A percentile compares a stretch with the other conserved stretches of the same genome.
Evolutionary conservation across 2,888 invertebrate species (phyloP).

Genomic region (Clunio marinus): DNA sequence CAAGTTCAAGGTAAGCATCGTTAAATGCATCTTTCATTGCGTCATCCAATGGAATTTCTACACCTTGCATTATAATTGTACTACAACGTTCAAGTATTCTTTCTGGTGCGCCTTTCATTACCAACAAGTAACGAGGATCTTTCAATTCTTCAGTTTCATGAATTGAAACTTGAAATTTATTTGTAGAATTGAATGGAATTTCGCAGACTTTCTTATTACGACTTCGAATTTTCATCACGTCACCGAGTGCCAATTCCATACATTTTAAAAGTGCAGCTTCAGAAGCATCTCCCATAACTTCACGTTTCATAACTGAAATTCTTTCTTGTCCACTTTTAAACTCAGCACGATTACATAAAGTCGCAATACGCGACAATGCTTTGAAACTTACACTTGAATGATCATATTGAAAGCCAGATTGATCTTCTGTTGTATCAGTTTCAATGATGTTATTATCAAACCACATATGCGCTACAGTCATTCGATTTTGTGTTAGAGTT

Average conservation of each 20-base stretch:
- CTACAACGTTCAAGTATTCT: conserved; percentile 87
- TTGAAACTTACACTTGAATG: conserved; percentile 76
- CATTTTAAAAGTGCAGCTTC: conserved; percentile 91
- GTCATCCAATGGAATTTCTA: conserved; percentile 85
- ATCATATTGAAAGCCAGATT: conserved; percentile 92
- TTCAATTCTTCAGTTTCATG: conserved; percentile 91
- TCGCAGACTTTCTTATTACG: conserved; percentile 86
- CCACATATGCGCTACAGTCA: conserved; percentile 99
- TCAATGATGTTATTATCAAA: conserved; percentile 98
- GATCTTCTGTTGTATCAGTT: conserved; percentile 98
- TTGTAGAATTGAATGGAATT: conserved; percentile 92
- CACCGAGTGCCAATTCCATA: conserved; percentile 86
- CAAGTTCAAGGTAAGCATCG: conserved; percentile 85
- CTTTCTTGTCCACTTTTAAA: conserved; percentile 94
- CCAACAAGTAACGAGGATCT: conserved; percentile 82
- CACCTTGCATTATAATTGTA: conserved; percentile 88
- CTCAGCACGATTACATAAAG: conserved; percentile 97
- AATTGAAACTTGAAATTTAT: conserved; percentile 91
- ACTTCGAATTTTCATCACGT: conserved; percentile 76
- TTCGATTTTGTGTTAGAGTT: conserved; percentile 96
- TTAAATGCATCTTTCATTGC: conserved; percentile 95
- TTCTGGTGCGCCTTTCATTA: conserved; percentile 98
- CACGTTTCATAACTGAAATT: conserved; percentile 87
- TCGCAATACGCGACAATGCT: conserved; percentile 89
- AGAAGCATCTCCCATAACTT: conserved; percentile 91